Evolutionary conservation across 1,140 invertebrate species (phyloP).

Genomic region (Brachionus plicatilis): DNA sequence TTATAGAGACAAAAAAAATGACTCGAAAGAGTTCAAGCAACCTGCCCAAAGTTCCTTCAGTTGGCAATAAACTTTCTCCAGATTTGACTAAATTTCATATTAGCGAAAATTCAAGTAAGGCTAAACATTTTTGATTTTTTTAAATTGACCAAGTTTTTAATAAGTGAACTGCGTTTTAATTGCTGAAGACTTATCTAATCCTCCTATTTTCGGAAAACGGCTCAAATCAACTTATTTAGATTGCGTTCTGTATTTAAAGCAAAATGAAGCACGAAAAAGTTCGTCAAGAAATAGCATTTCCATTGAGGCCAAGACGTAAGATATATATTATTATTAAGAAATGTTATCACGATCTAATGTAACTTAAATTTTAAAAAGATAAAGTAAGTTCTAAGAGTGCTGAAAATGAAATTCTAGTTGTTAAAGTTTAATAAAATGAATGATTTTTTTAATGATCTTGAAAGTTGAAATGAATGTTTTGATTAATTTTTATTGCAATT

Average conservation of each 20-base stretch:
- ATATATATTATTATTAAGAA: background rate
- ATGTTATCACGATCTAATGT: background rate
- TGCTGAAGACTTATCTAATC: conserved; percentile 19
- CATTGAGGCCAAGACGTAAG: conserved; percentile 15
- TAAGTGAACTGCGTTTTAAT: conserved; percentile 35
- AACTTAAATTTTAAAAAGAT: background rate
- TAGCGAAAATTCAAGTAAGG: conserved; percentile 28
- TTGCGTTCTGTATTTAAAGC: background rate
- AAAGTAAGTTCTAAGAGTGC: background rate
- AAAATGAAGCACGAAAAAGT: background rate
- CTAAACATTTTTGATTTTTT: background rate
- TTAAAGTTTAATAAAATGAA: background rate
- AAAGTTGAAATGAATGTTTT: background rate
- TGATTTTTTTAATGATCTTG: background rate
- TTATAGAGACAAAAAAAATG: background rate
- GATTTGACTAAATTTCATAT: conserved; percentile 14
- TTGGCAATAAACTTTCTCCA: background rate
- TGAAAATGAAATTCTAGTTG: background rate
- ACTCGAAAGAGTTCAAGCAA: background rate
- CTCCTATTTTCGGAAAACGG: background rate
- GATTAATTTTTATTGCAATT: background rate
- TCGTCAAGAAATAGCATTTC: conserved; percentile 14
- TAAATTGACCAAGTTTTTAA: background rate
- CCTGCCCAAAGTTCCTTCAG: background rate
- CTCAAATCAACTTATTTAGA: conserved; percentile 20